These are phyloP conservation scores for Scaptomyza cyrtandrae DNA, from an alignment of 2,888 invertebrate genomes.

Conservation along the genomic window DNA sequence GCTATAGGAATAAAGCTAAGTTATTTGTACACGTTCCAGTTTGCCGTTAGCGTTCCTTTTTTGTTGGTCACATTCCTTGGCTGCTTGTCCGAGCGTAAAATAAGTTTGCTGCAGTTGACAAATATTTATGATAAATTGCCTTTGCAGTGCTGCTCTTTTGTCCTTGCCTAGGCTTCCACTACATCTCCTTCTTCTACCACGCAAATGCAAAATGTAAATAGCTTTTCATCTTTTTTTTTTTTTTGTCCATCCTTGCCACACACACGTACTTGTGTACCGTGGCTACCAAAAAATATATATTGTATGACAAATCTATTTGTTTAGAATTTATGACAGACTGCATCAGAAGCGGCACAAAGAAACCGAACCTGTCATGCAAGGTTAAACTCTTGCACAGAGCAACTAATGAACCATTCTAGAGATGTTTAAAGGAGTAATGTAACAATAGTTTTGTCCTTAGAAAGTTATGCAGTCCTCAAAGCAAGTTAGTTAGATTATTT, in stretches of 20 bases:
- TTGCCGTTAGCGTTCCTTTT: constrained; percentile 1
- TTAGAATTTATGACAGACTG: constrained; percentile 66
- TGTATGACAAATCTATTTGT: constrained; percentile 70
- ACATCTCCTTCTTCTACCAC: constrained; percentile 5
- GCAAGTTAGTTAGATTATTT: background rate
- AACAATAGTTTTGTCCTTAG: too few relatives aligned
- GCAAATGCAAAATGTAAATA: constrained; percentile 73
- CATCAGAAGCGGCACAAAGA: constrained; percentile 37
- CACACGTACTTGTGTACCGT: constrained; percentile 25
- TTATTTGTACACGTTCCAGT: constrained; percentile 33
- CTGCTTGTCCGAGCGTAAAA: constrained; percentile 72
- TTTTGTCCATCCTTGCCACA: constrained; percentile 18
- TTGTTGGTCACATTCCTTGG: constrained; percentile 30
- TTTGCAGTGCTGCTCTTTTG: constrained; percentile 47
- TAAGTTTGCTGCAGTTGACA: constrained; percentile 77
- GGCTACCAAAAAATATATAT: constrained; percentile 48
- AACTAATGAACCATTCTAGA: constrained; percentile 56
- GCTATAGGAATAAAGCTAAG: constrained; percentile 44
- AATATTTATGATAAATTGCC: constrained; percentile 82
- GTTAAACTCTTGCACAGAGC: constrained; percentile 27
- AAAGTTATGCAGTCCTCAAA: too few relatives aligned
- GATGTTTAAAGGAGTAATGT: background rate
- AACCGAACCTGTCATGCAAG: constrained; percentile 43
- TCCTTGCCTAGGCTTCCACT: constrained; percentile 35
- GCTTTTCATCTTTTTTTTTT: constrained; percentile 60